Base-by-base conservation (phyloP, 2,888 invertebrate species). In the Crioceris asparagi region DNA sequence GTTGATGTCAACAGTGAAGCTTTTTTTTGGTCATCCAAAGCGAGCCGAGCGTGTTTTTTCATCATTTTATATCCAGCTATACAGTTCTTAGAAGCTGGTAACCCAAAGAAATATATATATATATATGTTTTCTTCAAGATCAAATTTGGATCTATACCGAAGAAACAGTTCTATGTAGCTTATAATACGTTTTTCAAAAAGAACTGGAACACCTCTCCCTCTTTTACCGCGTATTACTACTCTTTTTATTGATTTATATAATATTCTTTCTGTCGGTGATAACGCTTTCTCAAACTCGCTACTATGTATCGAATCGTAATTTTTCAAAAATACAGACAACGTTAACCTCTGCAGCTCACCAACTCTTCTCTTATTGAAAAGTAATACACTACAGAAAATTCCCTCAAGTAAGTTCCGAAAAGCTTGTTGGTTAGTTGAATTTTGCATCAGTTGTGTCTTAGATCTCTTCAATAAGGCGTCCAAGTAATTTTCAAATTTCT, bases 31-130 rank as follows among this genome's bases (percentile, higher is more conserved):
- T 33, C 33, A 4, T 3, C 23, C 25, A 33, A 16, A 10, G 33
- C 23, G 4, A 33, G 19, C 17, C n/a, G 14, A 4, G 33, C 33
- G 10, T 33, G 33, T 16, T 33, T 33, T 17, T 25, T 19, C 15
- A 33, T 3, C n/a, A 25, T 23, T 3, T n/a, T 16, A 25, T 23
- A 25, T 2, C 33, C 33, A 5, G 15, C 10, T 16, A 33, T 14
- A 5, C 2, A 16, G 10, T 10, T 21, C 6, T 21, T 10, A 21
- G 21, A 21, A 6, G 7, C 21, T 21, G 21, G 21, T 7, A 21
- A 7, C 6, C 21, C 21, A 21, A 21, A n/a, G n/a, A n/a, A n/a
- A n/a, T n/a, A n/a, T n/a, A n/a, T n/a, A 21, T 10, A 21, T 6
- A 21, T 21, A 21, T 7, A 10, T 6, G 21, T 21, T 21, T 6